Base-by-base conservation (phyloP, 1,140 invertebrate species). In the Notospermus geniculatus region DNA sequence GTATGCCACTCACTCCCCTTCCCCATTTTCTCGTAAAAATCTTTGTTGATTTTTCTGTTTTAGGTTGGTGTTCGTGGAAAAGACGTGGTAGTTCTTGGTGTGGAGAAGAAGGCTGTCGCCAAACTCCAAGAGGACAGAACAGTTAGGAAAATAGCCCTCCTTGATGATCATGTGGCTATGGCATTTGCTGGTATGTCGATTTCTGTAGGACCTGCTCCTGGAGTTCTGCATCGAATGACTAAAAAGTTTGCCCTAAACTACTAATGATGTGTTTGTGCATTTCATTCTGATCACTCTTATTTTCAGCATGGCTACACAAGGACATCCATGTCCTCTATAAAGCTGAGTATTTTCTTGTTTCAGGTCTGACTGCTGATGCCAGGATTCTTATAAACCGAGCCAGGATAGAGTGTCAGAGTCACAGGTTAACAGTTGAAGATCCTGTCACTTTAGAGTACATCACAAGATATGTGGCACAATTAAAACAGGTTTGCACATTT, bases 151-250 rank as follows among this genome's bases (percentile, higher is more conserved):
- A 99, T 99, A 68, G 98, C 97, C 72, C 85, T 95, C 15, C 81
- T 99, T 30, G 97, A 99, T 84, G 92, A 98, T 80, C 97, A 99
- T 87, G 95, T 99, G 64, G 93, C 98, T n/a, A 95, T 99, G 89
- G 97, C 97, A 7, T 99, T 99, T 87, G 97, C 97, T 77, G 96
- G 94, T 88, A 79, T 64, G 57, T 67, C 54, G 45, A 43, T 13
- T 19, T 43, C n/a, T n/a, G n/a, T n/a, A n/a, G n/a, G n/a, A n/a
- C n/a, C n/a, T n/a, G n/a, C n/a, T n/a, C n/a, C n/a, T n/a, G n/a
- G n/a, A n/a, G n/a, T n/a, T n/a, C n/a, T n/a, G n/a, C n/a, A n/a
- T n/a, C n/a, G n/a, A n/a, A n/a, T n/a, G n/a, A n/a, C n/a, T n/a
- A n/a, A n/a, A n/a, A n/a, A n/a, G n/a, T n/a, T n/a, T n/a, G n/a